Conservation (phyloP, 1,140 invertebrate species). For the Diorhabda sublineata region DNA sequence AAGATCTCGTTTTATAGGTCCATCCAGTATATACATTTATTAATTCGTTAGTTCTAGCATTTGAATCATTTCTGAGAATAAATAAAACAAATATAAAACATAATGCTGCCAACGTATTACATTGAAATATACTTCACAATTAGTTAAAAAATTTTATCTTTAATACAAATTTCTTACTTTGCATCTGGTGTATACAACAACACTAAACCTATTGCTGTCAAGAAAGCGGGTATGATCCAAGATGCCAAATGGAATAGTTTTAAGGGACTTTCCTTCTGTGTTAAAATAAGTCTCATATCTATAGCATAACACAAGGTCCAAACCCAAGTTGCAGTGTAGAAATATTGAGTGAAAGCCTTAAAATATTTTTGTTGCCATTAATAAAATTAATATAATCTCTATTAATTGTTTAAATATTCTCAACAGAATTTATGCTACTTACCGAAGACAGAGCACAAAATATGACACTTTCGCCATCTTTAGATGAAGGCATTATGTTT, state of each 20-base stretch:
- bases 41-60: too few relatives aligned
- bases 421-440: slow-evolving; percentile 41
- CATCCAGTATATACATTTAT: too few relatives aligned
- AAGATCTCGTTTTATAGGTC: too few relatives aligned
- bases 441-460: slow-evolving; percentile 73
- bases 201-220: slow-evolving; percentile 63
- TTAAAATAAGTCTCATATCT: slow-evolving; percentile 66
- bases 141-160: too few relatives aligned
- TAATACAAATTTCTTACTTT: slow-evolving; percentile 56
- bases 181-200: slow-evolving; percentile 73
- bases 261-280: slow-evolving; percentile 56
- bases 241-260: slow-evolving; percentile 62
- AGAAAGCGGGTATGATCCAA: slow-evolving; percentile 66
- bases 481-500: slow-evolving; percentile 59
- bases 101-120: too few relatives aligned
- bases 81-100: too few relatives aligned
- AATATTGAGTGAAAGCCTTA: slow-evolving; percentile 79
- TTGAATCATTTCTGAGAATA: too few relatives aligned
- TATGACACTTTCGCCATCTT: slow-evolving; percentile 61
- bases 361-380: slow-evolving; percentile 23
- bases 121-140: too few relatives aligned
- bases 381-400: not conserved
- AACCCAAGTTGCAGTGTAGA: slow-evolving; percentile 78
- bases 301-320: slow-evolving; percentile 81
- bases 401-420: not conserved